Percentiles rank a stretch among this genome's conserved stretches.
These are phyloP conservation scores for Pollenia angustigena DNA, from an alignment of 2,888 invertebrate species.

Conservation along the genomic window DNA sequence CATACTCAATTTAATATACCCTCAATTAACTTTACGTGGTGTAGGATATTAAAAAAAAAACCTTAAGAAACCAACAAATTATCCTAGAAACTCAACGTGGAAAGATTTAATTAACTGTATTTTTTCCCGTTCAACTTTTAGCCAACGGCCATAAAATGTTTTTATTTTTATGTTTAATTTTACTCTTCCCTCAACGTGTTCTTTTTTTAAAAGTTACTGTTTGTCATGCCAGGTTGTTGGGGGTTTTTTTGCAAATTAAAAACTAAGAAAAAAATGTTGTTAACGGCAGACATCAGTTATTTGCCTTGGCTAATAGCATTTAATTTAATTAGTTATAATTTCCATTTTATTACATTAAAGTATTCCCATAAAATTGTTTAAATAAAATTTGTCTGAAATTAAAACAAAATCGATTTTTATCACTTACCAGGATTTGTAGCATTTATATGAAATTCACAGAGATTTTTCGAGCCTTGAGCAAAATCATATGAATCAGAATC, in stretches of 20 bases:
- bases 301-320: slow-evolving; percentile 40
- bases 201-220: neutral
- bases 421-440: slow-evolving; percentile 86
- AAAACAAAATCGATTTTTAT: neutral
- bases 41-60: neutral
- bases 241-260: neutral
- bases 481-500: slow-evolving; percentile 95
- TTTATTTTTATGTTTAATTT: no score
- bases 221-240: neutral
- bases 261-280: slow-evolving; percentile 6
- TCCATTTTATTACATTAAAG: neutral
- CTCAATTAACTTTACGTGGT: no score
- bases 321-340: slow-evolving; percentile 55
- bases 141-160: slow-evolving; percentile 73
- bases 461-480: slow-evolving; percentile 86
- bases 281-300: neutral
- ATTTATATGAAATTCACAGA: slow-evolving; percentile 91
- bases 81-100: slow-evolving; percentile 62
- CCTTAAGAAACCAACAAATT: slow-evolving; percentile 46
- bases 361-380: neutral
- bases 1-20: no score
- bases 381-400: neutral
- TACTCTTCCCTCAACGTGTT: neutral
- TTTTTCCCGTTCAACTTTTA: slow-evolving; percentile 74
- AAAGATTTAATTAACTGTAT: slow-evolving; percentile 81